Evolutionary conservation across 2,888 invertebrate genomes (phyloP).

Genomic region (Ochlodes sylvanus): DNA sequence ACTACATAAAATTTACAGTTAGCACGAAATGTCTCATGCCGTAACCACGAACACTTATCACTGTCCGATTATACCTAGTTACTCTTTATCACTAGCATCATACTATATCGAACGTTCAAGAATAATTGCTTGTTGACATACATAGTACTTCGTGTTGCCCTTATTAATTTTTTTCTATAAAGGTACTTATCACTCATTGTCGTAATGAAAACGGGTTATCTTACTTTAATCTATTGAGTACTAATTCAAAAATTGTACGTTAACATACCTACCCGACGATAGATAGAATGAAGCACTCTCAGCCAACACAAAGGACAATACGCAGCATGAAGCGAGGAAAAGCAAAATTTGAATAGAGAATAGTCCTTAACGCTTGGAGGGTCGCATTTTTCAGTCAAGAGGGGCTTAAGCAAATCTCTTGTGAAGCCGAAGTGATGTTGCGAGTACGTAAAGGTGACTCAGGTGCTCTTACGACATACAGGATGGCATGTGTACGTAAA

Average conservation of each 20-base stretch:
- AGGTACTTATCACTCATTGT: not conserved
- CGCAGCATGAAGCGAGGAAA: slow-evolving; percentile 9
- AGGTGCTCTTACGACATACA: slow-evolving; percentile 60
- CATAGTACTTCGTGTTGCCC: slow-evolving; percentile 3
- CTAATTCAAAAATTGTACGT: not conserved
- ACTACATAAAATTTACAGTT: slow-evolving; percentile 36
- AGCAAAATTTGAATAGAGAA: slow-evolving; percentile 12
- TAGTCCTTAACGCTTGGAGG: slow-evolving; percentile 18
- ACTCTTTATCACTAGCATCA: slow-evolving; percentile 21
- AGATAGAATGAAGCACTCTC: not conserved
- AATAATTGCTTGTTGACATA: slow-evolving; percentile 16
- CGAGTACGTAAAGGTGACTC: slow-evolving; percentile 66
- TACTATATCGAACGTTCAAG: slow-evolving; percentile 8
- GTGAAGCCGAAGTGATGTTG: slow-evolving; percentile 40
- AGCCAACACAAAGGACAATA: slow-evolving; percentile 13
- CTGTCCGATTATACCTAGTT: slow-evolving; percentile 24
- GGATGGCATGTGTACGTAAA: slow-evolving; percentile 53
- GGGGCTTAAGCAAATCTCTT: slow-evolving; percentile 39
- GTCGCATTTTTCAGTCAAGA: slow-evolving; percentile 29
- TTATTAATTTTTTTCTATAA: slow-evolving; percentile 12
- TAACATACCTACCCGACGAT: not conserved
- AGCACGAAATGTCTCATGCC: slow-evolving; percentile 32
- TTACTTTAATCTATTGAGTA: slow-evolving; percentile 7
- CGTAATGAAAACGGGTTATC: slow-evolving; percentile 15
- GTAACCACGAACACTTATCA: slow-evolving; percentile 30